Percentiles rank a stretch among this genome's conserved stretches.
Conservation (phyloP, 2,888 invertebrate species). For the Limenitis camilla region DNA sequence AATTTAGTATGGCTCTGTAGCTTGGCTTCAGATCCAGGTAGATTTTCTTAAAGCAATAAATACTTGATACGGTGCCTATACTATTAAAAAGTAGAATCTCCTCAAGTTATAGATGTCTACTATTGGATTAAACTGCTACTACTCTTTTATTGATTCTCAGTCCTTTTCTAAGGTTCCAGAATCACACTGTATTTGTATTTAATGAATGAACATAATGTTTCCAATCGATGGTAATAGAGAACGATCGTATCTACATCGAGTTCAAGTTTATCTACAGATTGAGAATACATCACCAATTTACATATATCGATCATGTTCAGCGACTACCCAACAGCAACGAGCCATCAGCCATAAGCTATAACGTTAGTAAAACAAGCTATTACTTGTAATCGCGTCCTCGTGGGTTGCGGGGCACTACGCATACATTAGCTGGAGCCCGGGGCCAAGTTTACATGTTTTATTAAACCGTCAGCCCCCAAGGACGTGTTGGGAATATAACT, state of each 20-base stretch:
- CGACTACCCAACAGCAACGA: slow-evolving; percentile 1
- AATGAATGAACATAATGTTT: no score
- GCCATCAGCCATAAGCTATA: slow-evolving; percentile 22
- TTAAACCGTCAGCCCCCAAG: slow-evolving; percentile 23
- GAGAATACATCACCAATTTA: slow-evolving; percentile 4
- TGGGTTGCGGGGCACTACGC: slow-evolving; percentile 23
- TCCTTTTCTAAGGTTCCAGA: no score
- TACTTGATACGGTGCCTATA: no score
- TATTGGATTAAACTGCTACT: no score
- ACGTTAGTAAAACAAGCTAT: slow-evolving; percentile 13
- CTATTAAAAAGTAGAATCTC: no score
- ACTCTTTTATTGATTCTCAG: no score
- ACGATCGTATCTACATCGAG: neutral
- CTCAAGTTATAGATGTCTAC: no score
- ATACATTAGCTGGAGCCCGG: slow-evolving; percentile 22
- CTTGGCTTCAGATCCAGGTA: no score
- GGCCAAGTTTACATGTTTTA: slow-evolving; percentile 26
- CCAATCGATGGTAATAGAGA: neutral
- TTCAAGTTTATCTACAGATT: slow-evolving; percentile 6
- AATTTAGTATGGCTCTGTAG: no score
- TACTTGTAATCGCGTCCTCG: slow-evolving; percentile 24
- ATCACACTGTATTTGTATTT: no score
- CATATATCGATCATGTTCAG: slow-evolving; percentile 10
- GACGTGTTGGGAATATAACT: slow-evolving; percentile 23
- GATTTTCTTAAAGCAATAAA: no score